A percentile compares a stretch with the other conserved stretches of the same genome.
Conservation (phyloP, 2,113 vertebrate species). For the Rostratula benghalensis region DNA sequence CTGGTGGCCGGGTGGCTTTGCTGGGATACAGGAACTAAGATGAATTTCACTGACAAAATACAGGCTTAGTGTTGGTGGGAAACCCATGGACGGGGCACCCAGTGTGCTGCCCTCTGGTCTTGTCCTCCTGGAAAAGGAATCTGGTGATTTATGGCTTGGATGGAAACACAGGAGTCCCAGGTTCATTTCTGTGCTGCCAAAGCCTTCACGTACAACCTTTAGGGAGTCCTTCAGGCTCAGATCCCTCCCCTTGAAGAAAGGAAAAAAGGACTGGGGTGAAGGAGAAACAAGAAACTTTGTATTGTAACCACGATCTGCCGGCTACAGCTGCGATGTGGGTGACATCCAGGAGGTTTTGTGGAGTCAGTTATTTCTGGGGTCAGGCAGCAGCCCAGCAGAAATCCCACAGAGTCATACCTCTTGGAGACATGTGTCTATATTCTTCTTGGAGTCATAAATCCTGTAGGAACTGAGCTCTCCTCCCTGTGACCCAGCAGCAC, state of each 20-base stretch:
- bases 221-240: not conserved
- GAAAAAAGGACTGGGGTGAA: not conserved
- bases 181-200: not conserved
- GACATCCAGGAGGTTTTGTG: not conserved
- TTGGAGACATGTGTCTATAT: not conserved
- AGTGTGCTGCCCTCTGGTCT: not conserved
- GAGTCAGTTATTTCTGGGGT: not conserved
- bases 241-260: not conserved
- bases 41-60: not conserved
- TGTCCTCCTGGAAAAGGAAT: not conserved
- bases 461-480: not conserved
- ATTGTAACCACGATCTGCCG: rapidly evolving
- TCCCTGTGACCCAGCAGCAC: not conserved
- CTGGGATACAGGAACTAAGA: not conserved
- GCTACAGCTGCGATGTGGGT: rapidly evolving
- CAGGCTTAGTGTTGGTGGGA: not conserved
- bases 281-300: not conserved
- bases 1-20: not conserved
- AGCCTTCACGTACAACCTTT: rapidly evolving
- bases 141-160: not conserved
- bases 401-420: not conserved
- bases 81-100: not conserved
- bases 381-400: not conserved
- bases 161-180: rapidly evolving
- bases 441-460: not conserved